A percentile compares a stretch with the other conserved stretches of the same genome.
These are phyloP conservation scores for Willisornis vidua DNA, from an alignment of 2,113 vertebrate species.

Conservation along the genomic window DNA sequence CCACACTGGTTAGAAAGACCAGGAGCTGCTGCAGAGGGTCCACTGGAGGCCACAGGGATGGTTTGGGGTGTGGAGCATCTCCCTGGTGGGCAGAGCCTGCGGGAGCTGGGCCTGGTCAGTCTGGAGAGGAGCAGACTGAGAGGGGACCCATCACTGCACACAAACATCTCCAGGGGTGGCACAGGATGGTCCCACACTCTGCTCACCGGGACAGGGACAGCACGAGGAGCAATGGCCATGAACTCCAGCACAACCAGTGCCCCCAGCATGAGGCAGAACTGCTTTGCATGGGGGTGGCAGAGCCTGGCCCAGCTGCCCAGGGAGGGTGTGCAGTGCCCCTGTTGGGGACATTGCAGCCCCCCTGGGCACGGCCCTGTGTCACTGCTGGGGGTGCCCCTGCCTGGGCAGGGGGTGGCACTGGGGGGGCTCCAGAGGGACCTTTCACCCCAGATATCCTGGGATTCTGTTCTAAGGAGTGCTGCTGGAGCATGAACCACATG, in stretches of 20 bases:
- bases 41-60: fast-evolving
- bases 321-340: not conserved
- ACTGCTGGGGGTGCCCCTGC: not conserved
- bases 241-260: too few species aligned
- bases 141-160: not conserved
- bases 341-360: not conserved
- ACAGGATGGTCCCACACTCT: too few species aligned
- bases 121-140: not conserved
- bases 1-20: not conserved
- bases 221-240: too few species aligned
- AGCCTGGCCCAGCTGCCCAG: not conserved
- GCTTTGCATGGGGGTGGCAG: not conserved
- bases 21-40: fast-evolving
- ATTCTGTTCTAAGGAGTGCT: not conserved
- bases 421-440: fast-evolving
- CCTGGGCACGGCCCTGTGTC: not conserved
- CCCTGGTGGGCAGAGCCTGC: not conserved
- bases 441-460: fast-evolving
- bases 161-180: too few species aligned
- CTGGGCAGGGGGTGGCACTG: not conserved
- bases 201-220: too few species aligned
- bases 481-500: not conserved
- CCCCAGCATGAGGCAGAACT: not conserved
- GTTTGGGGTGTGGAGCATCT: not conserved
- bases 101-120: not conserved